Evolutionary conservation across 2,797 vertebrate genomes (phyloP).

Genomic region (Hydrophis major): DNA sequence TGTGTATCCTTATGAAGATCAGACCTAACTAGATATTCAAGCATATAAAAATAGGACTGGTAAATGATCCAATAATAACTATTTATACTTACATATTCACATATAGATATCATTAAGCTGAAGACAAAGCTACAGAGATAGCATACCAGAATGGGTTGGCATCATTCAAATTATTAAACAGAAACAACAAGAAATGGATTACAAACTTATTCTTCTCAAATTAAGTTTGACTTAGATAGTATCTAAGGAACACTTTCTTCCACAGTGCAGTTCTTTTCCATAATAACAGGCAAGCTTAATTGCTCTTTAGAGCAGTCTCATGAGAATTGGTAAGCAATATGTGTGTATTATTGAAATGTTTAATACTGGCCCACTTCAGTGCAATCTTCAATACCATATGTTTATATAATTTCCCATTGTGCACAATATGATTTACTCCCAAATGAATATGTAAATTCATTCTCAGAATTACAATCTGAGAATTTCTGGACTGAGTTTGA

Average conservation of each 20-base stretch:
- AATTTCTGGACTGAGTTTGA: background rate
- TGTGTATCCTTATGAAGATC: background rate
- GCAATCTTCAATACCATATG: background rate
- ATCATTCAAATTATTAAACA: background rate
- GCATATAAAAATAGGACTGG: background rate
- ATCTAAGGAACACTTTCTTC: background rate
- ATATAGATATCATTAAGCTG: background rate
- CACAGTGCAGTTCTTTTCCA: background rate
- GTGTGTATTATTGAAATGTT: background rate
- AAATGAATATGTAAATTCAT: background rate
- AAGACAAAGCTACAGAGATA: background rate
- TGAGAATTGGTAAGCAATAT: background rate
- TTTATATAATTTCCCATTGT: background rate
- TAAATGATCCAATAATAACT: conserved; percentile 5
- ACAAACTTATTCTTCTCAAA: background rate
- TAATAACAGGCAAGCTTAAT: background rate
- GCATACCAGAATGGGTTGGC: background rate
- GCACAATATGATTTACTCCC: background rate
- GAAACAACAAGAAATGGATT: background rate
- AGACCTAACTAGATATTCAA: background rate
- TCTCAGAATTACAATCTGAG: background rate
- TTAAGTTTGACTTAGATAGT: background rate
- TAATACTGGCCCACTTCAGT: background rate
- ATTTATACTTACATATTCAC: background rate
- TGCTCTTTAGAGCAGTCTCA: background rate